Evolutionary conservation across 2,888 invertebrate genomes (phyloP), one percentile per base, ranked within the genome.

Genomic region (Eupithecia centaureata): DNA sequence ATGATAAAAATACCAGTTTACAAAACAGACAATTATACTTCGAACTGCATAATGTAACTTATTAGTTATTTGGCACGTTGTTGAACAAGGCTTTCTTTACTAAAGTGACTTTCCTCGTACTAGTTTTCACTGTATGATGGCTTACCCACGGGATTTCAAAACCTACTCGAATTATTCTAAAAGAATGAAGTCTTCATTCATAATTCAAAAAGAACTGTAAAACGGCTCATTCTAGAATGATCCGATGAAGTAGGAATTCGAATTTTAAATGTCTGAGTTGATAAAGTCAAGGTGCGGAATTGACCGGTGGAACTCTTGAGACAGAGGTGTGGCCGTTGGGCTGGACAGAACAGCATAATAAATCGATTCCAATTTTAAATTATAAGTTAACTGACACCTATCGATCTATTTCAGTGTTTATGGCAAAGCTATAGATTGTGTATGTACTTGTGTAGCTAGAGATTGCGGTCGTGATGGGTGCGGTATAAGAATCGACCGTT

Each of bases 321-420:
- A 51, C 51, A 63, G 33, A 63, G 70, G 70, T 67, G 63, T 67
- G 70, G 67, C 67, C 56, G 54, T 51, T 67, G 51, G 81, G 80
- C 82, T 78, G 80, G 47, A 38, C 38, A 30, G n/a, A 54, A 25
- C 15, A 35, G 52, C 27, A 54, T 22, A 42, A 61, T 32, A 25
- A 61, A 61, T 61, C 32, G 51, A 61, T 51, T 51, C 27, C 27
- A 27, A 52, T 15, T 52, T 56, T 15, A 56, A 28, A 56, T 56
- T 30, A 30, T 28, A 56, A 4, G 15, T 56, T 47, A 47, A 13
- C 15, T 15, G 52, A 56, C 28, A 56, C 28, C n/a, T 56, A 56
- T 30, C 56, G 10, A 56, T 54, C 30, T 27, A 30, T 28, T 28
- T 30, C 28, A 54, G 15, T 18, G 30, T 18, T 30, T 25, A 30